These are phyloP conservation scores for Takifugu flavidus DNA, from an alignment of 2,113 vertebrate genomes.

Conservation along the genomic window DNA sequence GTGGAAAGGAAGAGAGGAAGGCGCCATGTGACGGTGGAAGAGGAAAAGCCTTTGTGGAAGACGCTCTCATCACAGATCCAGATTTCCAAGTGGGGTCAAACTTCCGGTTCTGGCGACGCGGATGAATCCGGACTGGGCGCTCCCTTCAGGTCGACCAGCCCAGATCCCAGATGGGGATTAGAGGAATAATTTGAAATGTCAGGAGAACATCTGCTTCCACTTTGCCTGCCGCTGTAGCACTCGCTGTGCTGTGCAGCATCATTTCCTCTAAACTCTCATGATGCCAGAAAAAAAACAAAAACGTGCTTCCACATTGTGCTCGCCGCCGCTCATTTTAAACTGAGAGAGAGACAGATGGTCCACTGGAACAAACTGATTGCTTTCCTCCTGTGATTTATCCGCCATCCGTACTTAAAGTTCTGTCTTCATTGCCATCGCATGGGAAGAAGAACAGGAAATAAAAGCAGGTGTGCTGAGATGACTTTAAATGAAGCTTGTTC, in stretches of 20 bases:
- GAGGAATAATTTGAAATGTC: constrained; percentile 42
- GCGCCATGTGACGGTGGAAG: constrained; percentile 27
- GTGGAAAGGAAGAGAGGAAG: constrained; percentile 25
- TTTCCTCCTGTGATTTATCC: not conserved
- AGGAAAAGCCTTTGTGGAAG: not conserved
- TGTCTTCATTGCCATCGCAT: too few species aligned
- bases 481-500: not conserved
- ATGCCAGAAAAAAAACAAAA: constrained; percentile 22
- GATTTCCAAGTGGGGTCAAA: too few species aligned
- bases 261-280: constrained; percentile 50
- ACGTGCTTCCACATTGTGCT: constrained; percentile 8
- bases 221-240: constrained; percentile 34
- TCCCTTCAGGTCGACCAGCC: constrained; percentile 6
- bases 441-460: too few species aligned
- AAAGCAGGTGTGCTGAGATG: too few species aligned
- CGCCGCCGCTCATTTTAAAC: constrained; percentile 22
- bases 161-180: not conserved
- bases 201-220: constrained; percentile 52
- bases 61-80: constrained; percentile 69
- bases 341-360: constrained; percentile 26
- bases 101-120: too few species aligned
- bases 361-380: not conserved
- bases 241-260: constrained; percentile 15
- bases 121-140: too few species aligned
- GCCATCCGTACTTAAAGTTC: too few species aligned